Conservation (phyloP, 2,888 invertebrate species). For the Rhogogaster chlorosoma region DNA sequence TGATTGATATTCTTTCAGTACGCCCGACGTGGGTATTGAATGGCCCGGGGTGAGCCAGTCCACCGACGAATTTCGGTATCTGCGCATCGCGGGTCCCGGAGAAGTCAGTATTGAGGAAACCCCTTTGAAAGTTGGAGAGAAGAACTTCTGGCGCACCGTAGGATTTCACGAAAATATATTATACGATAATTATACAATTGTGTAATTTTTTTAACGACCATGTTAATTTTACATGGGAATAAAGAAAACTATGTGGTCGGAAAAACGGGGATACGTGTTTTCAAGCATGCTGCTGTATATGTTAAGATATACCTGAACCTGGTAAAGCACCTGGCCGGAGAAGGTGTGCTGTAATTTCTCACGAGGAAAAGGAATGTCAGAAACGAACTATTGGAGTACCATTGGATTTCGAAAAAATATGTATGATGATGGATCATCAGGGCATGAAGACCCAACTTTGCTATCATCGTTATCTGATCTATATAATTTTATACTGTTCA, state of each 20-base stretch:
- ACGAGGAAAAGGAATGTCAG: too few relatives aligned
- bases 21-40: slow-evolving; percentile 76
- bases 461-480: too few relatives aligned
- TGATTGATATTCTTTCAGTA: slow-evolving; percentile 69
- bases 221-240: neutral
- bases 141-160: slow-evolving; percentile 82
- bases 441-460: too few relatives aligned
- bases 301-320: too few relatives aligned
- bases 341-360: too few relatives aligned
- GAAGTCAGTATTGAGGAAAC: slow-evolving; percentile 76
- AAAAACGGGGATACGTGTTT: too few relatives aligned
- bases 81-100: slow-evolving; percentile 80
- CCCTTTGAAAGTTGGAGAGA: slow-evolving; percentile 80
- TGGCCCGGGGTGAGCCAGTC: slow-evolving; percentile 79
- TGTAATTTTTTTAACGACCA: neutral
- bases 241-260: neutral
- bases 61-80: slow-evolving; percentile 77
- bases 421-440: too few relatives aligned
- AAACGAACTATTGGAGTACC: too few relatives aligned
- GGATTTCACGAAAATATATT: slow-evolving; percentile 82
- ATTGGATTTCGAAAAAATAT: too few relatives aligned
- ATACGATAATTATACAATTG: slow-evolving; percentile 66
- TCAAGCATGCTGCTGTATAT: too few relatives aligned
- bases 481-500: too few relatives aligned
- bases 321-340: too few relatives aligned